Evolutionary conservation across 64 coral and sea anemone species (phyloP).

Genomic region (Montipora capricornis): DNA sequence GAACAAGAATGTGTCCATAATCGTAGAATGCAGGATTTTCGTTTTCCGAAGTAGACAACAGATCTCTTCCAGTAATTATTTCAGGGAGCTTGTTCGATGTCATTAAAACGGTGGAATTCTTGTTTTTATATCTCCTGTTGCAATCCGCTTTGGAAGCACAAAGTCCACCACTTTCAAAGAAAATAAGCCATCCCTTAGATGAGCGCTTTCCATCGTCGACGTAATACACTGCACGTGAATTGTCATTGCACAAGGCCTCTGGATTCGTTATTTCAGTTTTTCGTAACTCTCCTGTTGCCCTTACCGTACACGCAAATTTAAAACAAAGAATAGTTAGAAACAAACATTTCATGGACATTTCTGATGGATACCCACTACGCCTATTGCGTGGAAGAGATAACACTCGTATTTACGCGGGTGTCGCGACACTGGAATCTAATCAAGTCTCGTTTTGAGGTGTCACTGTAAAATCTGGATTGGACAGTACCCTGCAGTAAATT

Average conservation of each 20-base stretch:
- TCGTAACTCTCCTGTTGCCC: background rate
- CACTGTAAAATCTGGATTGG: too few species aligned
- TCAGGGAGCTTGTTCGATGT: slow-evolving; percentile 45
- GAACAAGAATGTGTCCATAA: slow-evolving; percentile 72
- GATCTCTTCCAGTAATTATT: slow-evolving; percentile 56
- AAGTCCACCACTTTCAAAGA: slow-evolving; percentile 81
- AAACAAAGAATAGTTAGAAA: background rate
- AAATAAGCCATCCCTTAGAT: slow-evolving; percentile 59
- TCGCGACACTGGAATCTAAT: background rate
- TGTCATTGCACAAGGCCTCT: slow-evolving; percentile 74
- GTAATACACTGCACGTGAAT: slow-evolving; percentile 69
- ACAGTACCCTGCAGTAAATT: too few species aligned
- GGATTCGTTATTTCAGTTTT: slow-evolving; percentile 22
- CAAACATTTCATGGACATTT: slow-evolving; percentile 1
- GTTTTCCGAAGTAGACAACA: slow-evolving; percentile 33
- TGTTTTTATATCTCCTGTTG: slow-evolving; percentile 67
- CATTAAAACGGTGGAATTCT: slow-evolving; percentile 72
- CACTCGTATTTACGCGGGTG: background rate
- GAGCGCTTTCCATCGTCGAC: slow-evolving; percentile 12
- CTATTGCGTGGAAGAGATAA: too few species aligned
- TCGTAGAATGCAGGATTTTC: slow-evolving; percentile 66
- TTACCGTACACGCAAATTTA: background rate
- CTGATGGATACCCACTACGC: too few species aligned
- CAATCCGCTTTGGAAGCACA: slow-evolving; percentile 69
- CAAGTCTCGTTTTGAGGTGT: too few species aligned